Percentiles rank a stretch among this genome's conserved stretches.
Evolutionary conservation across 1,140 invertebrate genomes (phyloP).

Genomic region (Eumaeus atala): DNA sequence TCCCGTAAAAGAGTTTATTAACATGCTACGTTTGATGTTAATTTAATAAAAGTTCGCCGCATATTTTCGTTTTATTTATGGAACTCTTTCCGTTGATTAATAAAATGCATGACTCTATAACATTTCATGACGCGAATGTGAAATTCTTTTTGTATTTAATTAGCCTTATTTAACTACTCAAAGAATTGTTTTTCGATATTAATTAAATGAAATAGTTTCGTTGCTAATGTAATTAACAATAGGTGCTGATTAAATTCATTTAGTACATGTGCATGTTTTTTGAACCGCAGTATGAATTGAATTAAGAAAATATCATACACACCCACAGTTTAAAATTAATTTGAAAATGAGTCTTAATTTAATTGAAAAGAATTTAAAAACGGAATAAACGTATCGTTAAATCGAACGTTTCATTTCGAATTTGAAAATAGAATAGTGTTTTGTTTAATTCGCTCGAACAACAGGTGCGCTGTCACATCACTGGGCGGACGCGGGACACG

Average conservation of each 20-base stretch:
- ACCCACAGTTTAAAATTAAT: too few species aligned
- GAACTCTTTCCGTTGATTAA: slow-evolving; percentile 7
- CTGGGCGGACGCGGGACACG: slow-evolving; percentile 44
- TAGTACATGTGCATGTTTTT: too few species aligned
- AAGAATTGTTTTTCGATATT: too few species aligned
- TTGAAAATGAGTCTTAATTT: too few species aligned
- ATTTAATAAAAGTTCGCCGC: slow-evolving; percentile 5
- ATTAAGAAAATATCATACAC: too few species aligned
- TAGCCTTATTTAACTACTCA: neutral
- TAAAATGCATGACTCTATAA: slow-evolving; percentile 7
- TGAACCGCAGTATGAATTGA: too few species aligned
- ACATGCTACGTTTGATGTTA: slow-evolving; percentile 11
- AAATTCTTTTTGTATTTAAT: slow-evolving; percentile 5
- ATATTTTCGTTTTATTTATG: neutral
- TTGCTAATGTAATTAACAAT: neutral
- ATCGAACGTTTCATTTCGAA: too few species aligned
- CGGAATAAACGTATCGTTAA: too few species aligned
- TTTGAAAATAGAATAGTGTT: too few species aligned
- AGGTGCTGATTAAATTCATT: slow-evolving; percentile 1
- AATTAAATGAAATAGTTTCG: too few species aligned
- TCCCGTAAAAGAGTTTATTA: slow-evolving; percentile 9
- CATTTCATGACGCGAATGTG: slow-evolving; percentile 3
- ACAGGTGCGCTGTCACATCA: slow-evolving; percentile 60
- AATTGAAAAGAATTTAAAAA: too few species aligned
- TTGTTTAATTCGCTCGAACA: slow-evolving; percentile 22